Evolutionary conservation across 1,140 invertebrate species (phyloP), one percentile per base, ranked within the genome.

Genomic region (Bombus affinis): DNA sequence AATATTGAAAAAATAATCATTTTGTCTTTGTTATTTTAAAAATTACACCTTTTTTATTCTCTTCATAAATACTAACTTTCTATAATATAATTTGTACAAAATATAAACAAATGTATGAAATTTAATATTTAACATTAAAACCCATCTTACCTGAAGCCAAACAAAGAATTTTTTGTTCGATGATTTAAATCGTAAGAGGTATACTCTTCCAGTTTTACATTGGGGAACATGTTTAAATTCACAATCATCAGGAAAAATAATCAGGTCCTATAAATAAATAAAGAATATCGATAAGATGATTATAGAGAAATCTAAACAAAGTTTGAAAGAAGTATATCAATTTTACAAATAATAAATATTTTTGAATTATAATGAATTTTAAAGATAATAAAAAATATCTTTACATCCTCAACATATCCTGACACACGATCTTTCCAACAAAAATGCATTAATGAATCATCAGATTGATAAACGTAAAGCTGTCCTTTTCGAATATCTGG

Each of bases 231-330:
- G 96, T 83, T 99, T 98, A 95, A 99, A 99, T 95, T 99, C 99
- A 93, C 98, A 99, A 94, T 99, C 99, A 95, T 99, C 99, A 47
- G 99, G 99, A 90, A 99, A 99, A 89, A 99, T 99, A 66, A 99
- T 98, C 42, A 99, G 95, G 96, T 99, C 99, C 98, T 98, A 92
- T 4, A 95, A 93, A 90, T 68, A 37, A 91, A 28, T 25, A 81
- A 70, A 75, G 2, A 42, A n/a, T 13, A 37, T 42, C 82, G 44
- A 66, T 66, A 83, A 8, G 35, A 28, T 15, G 44, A 22, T 86
- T 57, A 59, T 70, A 83, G 12, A 83, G 13, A 77, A 44, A 0
- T n/a, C 9, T n/a, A 10, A 75, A 3, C 10, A 18, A 47, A 28
- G 77, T 3, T 44, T 18, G 91, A 91, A 88, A 53, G 3, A 5